Evolutionary conservation across 2,888 invertebrate genomes (phyloP), one percentile per base, ranked within the genome.

Genomic region (Arge pagana): DNA sequence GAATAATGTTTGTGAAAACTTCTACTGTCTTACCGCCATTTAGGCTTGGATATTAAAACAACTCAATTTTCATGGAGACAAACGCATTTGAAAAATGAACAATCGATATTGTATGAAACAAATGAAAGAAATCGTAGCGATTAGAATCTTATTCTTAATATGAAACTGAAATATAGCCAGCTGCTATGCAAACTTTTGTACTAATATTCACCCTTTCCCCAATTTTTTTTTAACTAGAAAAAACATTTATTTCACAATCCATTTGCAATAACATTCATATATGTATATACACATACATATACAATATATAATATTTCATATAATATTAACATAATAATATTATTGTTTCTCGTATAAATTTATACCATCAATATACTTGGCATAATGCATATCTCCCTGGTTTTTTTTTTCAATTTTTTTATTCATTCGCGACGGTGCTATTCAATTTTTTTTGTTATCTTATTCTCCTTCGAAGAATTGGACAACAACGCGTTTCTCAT

Each of bases 221-320:
- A 48, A 16, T 55, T 36, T 56, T 54, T 53, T 56, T 54, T 53
- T 51, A 63, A 61, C 63, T 63, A 61, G 60, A 62, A 64, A n/a
- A 67, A 66, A 70, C 63, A 66, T 68, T 69, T 70, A 72, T 70
- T 73, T 66, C 59, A 64, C 61, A 66, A 63, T 67, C 56, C 61
- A 66, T 64, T 58, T 59, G 62, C 59, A 62, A 66, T 68, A 65
- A 67, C 65, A 66, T 63, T 63, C 15, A 13, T 31, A 43, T 21
- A 43, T 18, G 33, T 43, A 43, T 31, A 8, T 13, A n/a, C 7
- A 2, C 3, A 31, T 10, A 1, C 6, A n/a, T n/a, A 60, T 61
- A 61, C 57, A 61, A 53, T 55, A 58, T 59, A 60, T 63, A 62
- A 56, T 59, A 59, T 55, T 58, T 55, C 26, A 59, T 55, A 57